Evolutionary conservation across 2,797 vertebrate genomes (phyloP), one percentile per base, ranked within the genome.

Genomic region (Anniella stebbinsi): DNA sequence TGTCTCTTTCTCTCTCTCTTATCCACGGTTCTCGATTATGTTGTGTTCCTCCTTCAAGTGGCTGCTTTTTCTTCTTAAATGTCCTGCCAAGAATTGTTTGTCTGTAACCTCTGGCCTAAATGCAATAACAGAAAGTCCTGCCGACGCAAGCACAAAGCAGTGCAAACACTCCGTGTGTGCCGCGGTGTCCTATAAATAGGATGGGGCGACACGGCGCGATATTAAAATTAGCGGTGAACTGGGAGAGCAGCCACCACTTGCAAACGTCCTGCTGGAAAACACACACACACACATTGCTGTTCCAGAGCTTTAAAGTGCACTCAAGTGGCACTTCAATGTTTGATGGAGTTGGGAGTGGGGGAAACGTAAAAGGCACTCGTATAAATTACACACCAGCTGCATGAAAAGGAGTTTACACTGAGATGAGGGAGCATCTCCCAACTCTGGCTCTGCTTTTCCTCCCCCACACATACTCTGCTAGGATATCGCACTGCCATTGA

Each of bases 11-110:
- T 63, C 45, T 30, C 77, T 2, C 54, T 88, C 25, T 86, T 13
- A 13, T 69, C 81, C 63, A 0, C 48, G 1, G 7, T 4, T 77
- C 21, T 66, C 33, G 75, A 78, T 54, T 41, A 28, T 9, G n/a
- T 1, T 13, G 0, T 33, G 8, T 78, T 45, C 63, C 28, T 25
- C 81, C 48, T 45, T 78, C 36, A 7, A 80, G 51, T 25, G 10
- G 4, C 33, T 41, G 18, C 45, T 48, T n/a, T 12, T 33, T 21
- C 81, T 25, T 23, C 66, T 80, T 78, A 41, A 80, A n/a, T 85
- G 54, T 73, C 66, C 41, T 75, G 89, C 84, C 84, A 90, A 87
- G n/a, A 82, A n/a, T 33, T 76, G 57, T 82, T 82, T 87, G 57
- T 41, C 69, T 82, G n/a, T 45, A 60, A 86, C 87, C 45, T 87